Evolutionary conservation across 2,888 invertebrate genomes (phyloP), one percentile per base, ranked within the genome.

Genomic region (Cremastinae sp.): DNA sequence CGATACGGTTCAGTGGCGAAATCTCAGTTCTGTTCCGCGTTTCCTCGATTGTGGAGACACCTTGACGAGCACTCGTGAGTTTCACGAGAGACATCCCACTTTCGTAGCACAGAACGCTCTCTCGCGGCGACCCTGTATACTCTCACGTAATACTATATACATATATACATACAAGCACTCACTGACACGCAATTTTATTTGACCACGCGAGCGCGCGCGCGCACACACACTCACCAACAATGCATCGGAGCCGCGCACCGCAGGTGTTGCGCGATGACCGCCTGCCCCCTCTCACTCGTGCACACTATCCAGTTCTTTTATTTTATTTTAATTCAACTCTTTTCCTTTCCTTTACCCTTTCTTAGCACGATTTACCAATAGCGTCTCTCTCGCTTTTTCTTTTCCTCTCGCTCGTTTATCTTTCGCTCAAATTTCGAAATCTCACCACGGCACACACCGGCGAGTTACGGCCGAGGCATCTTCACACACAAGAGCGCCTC

Each of bases 211-310:
- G 66, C 69, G 61, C 74, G 73, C 75, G 75, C 70, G 35, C 70
- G 61, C 55, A 10, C 49, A 47, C 75, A 83, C 80, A 85, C 83
- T 85, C 84, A 85, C 85, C 83, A 80, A 84, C 83, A 86, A 86
- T 84, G 83, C 84, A 84, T 83, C 78, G 80, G 79, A 84, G 78
- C 81, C 82, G 79, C 83, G 82, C 83, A 81, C 81, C 83, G 82
- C 83, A 82, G 81, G 83, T 85, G 83, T 84, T 82, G 83, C 83
- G 78, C 78, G 77, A 75, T 78, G 71, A 74, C 53, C 79, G 70
- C 70, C 65, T 37, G 39, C 61, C 45, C 75, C 61, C 58, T 65
- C 59, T 18, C 72, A 53, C 59, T 41, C 45, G 16, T 64, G 58
- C 59, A 8, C 65, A 56, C 59, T 53, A 47, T 41, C 37, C 47